phyloP scores from a whole-genome alignment of 92 coral and sea anemone genomes.

The Micromussa lordhowensis region DNA sequence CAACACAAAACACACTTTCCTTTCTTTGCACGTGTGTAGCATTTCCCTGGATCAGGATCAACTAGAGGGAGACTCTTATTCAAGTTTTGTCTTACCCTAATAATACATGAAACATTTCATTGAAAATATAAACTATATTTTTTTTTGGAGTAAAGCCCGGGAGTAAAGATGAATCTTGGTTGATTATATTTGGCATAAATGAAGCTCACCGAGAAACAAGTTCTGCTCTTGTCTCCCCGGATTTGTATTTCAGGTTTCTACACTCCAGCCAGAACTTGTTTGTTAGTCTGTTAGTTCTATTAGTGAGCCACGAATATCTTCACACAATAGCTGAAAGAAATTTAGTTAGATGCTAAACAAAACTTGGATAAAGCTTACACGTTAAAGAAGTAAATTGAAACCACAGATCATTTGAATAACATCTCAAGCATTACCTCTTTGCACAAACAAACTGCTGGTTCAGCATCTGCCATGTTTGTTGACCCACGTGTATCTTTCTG shows the following conservation, averaged over 20 bases:
- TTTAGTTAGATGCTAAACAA: background rate
- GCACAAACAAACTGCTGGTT: background rate
- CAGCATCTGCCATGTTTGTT: background rate
- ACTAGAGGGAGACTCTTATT: constrained; percentile 43
- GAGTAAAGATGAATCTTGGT: too few species aligned
- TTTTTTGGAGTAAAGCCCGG: too few species aligned
- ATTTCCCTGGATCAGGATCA: constrained; percentile 67
- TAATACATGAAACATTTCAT: background rate
- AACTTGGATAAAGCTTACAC: background rate
- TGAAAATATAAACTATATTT: background rate
- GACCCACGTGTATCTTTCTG: too few species aligned
- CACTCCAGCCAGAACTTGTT: too few species aligned
- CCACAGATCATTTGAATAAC: background rate
- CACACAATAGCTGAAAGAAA: too few species aligned
- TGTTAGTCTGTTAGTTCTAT: too few species aligned
- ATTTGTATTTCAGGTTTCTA: too few species aligned
- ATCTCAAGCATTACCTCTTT: background rate
- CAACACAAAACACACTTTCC: constrained; percentile 51
- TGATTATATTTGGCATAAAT: background rate
- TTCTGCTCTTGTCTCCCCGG: background rate
- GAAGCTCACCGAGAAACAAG: constrained; percentile 4
- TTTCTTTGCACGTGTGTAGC: constrained; percentile 62
- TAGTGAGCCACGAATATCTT: too few species aligned
- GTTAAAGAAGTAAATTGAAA: too few species aligned
- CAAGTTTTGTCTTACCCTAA: constrained; percentile 44